These are phyloP conservation scores for Sebastes melanostomus DNA, from an alignment of 2,797 vertebrate genomes.

Conservation along the genomic window DNA sequence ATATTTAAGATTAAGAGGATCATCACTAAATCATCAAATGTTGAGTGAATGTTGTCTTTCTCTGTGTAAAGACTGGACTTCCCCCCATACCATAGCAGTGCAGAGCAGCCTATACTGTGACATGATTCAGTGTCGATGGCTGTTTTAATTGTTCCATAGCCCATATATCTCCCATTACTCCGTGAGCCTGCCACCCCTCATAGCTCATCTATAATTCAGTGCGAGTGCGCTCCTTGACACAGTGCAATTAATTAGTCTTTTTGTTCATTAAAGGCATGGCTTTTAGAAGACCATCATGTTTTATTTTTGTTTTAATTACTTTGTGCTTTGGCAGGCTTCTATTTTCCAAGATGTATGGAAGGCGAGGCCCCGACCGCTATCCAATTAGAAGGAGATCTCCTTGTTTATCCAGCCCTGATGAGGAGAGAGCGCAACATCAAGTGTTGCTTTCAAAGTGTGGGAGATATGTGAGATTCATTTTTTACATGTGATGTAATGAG, in stretches of 20 bases:
- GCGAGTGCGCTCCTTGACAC: constrained; percentile 64
- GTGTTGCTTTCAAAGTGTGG: constrained; percentile 6
- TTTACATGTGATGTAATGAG: constrained; percentile 26
- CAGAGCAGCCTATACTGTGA: neutral
- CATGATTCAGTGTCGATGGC: neutral
- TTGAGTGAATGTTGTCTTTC: neutral
- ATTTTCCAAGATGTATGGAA: constrained; percentile 58
- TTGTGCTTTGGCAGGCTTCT: constrained; percentile 59
- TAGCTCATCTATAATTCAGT: constrained; percentile 75
- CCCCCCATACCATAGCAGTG: neutral
- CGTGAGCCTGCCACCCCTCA: constrained; percentile 37
- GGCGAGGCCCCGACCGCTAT: constrained; percentile 23
- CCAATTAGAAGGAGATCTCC: constrained; percentile 58
- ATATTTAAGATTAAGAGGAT: neutral
- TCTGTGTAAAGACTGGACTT: neutral
- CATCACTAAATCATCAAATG: neutral
- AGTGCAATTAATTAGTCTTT: constrained; percentile 78
- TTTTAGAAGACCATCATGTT: constrained; percentile 76
- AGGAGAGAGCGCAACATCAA: constrained; percentile 1
- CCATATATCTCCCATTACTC: constrained; percentile 55
- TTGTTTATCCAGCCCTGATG: constrained; percentile 35
- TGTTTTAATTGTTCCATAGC: constrained; percentile 4
- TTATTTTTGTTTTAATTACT: constrained; percentile 79
- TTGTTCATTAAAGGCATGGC: constrained; percentile 76
- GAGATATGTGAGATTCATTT: neutral